Base-by-base conservation (phyloP, 2,888 invertebrate genomes). In the Aricia artaxerxes region DNA sequence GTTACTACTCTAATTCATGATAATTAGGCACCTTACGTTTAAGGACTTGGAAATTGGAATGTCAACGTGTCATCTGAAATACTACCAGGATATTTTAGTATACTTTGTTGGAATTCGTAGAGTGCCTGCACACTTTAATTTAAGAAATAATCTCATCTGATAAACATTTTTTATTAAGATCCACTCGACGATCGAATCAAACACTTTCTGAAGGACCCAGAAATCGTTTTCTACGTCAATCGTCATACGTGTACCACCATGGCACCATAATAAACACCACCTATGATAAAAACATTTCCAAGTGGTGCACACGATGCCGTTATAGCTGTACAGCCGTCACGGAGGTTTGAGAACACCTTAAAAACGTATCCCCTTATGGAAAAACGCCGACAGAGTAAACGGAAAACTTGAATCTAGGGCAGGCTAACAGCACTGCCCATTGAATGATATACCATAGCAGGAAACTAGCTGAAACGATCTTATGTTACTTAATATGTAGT, bases 261-360 rank as follows among this genome's bases (percentile, higher is more conserved):
- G 11, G 31, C 64, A 64, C 31, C 24, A 31, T 64, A 31, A 64
- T 64, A 31, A 64, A 11, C 5, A 69, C 38, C 35, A 31, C 69
- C 69, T 69, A 69, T 6, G 35, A 69, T 69, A 69, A 69, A 69
- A 69, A 69, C 35, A 69, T 69, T 69, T 69, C 69, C 69, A 69
- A 9, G 35, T 16, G 35, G 4, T 69, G 69, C 69, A 69, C 69
- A 69, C 69, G 69, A 38, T 69, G 35, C 69, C 69, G 69, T 69
- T 69, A 69, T 38, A 69, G 69, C 69, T 35, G 69, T 69, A 69
- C 35, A 69, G 35, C 69, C 69, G 69, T 69, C 69, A 69, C 69
- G 69, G 69, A 69, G 69, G 69, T 69, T 69, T 69, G 69, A 69
- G 69, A 69, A 35, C 69, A 69, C 69, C 35, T 69, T 69, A 69